Evolutionary conservation across 2,888 invertebrate genomes (phyloP), one percentile per base, ranked within the genome.

Genomic region (Parapristionchus giblindavisi): DNA sequence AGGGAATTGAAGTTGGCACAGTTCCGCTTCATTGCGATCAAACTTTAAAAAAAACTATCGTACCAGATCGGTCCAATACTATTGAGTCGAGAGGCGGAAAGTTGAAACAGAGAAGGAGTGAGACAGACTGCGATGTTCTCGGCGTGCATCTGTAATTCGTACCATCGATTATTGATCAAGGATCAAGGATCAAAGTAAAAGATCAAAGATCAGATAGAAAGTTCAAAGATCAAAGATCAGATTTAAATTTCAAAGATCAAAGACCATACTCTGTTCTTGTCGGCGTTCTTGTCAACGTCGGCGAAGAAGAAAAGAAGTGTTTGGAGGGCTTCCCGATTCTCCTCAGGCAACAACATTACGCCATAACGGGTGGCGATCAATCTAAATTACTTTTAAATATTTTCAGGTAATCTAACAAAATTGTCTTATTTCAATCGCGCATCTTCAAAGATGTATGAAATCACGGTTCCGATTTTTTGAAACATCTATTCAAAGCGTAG

Each of bases 61-160:
- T n/a, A n/a, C n/a, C n/a, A n/a, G n/a, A n/a, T n/a, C n/a, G 79
- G 56, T 0, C 77, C 75, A 5, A 78, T 75, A 40, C 79, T 80
- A 58, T 83, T 81, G 24, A 83, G 75, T 29, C 80, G 84, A 81
- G 84, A 81, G 8, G 85, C 81, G 66, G 79, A 83, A 74, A 92
- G 91, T 86, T 93, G 92, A 89, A 94, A 94, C 76, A 98, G 90
- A 24, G 96, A 95, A 5, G 97, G 96, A 0, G 96, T 95, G 84
- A 97, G 91, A 88, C 97, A 97, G 36, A 97, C 94, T 0, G 96
- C 94, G 84, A 97, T 90, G 89, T 97, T 97, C 80, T 94, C 94
- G 38, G 95, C 94, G 65, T 93, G 95, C 97, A 97, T 97, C 91
- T 96, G 94, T 88, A 32, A 17, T 17, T 11, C n/a, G n/a, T n/a